Conservation (phyloP, 2,888 invertebrate species). For the Automeris io region DNA sequence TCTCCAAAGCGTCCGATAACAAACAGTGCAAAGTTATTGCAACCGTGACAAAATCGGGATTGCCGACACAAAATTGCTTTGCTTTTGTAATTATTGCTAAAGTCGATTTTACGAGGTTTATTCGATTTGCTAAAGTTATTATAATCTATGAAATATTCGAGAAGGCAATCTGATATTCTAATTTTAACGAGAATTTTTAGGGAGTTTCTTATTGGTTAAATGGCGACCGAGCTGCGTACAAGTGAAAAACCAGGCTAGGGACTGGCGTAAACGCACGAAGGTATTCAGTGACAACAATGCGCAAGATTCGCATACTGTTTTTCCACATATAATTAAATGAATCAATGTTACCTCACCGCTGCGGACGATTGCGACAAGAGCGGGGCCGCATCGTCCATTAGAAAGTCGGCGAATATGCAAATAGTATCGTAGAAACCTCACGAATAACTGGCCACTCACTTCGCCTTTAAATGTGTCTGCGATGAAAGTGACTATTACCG, state of each 20-base stretch:
- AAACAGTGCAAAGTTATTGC: conserved; percentile 29
- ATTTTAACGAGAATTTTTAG: conserved; percentile 49
- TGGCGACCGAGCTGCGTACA: conserved; percentile 32
- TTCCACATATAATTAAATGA: conserved; percentile 65
- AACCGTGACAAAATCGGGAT: conserved; percentile 28
- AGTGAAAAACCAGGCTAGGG: conserved; percentile 43
- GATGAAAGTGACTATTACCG: conserved; percentile 75
- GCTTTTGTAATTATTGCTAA: conserved; percentile 12
- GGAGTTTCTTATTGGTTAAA: conserved; percentile 38
- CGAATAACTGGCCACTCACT: conserved; percentile 76
- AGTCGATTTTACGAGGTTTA: conserved; percentile 17
- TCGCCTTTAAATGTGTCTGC: conserved; percentile 71
- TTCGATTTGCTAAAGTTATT: conserved; percentile 41
- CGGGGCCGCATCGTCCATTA: conserved; percentile 74
- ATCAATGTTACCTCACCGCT: conserved; percentile 71
- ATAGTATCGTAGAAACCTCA: conserved; percentile 77
- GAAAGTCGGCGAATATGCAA: conserved; percentile 77
- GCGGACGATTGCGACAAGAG: conserved; percentile 71
- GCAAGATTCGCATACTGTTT: conserved; percentile 51
- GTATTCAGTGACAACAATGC: conserved; percentile 52
- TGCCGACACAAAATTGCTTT: conserved; percentile 36
- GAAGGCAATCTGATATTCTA: conserved; percentile 47
- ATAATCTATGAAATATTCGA: conserved; percentile 40
- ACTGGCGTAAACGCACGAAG: conserved; percentile 34
- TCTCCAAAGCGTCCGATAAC: conserved; percentile 12